These are phyloP conservation scores for Scaptomyza reducta DNA, from an alignment of 2,888 invertebrate genomes.

Conservation along the genomic window DNA sequence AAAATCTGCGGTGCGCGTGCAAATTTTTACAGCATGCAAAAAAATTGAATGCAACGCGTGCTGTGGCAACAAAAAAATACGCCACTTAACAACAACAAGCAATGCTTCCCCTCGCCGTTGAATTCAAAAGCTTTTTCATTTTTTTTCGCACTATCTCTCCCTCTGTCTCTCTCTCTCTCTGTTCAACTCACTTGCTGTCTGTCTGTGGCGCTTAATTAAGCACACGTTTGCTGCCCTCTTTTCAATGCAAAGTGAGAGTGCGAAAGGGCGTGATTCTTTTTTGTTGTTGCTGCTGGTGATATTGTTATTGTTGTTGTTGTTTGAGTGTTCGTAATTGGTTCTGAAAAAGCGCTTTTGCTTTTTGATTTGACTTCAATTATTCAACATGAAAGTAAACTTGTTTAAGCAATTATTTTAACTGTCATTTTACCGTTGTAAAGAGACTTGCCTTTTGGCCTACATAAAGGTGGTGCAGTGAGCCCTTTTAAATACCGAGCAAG, in stretches of 20 bases:
- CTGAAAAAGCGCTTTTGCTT: conserved; percentile 34
- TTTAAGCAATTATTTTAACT: conserved; percentile 40
- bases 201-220: conserved; percentile 69
- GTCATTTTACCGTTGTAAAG: conserved; percentile 31
- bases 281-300: not conserved
- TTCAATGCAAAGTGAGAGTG: conserved; percentile 24
- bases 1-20: conserved; percentile 45
- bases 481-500: conserved; percentile 29
- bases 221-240: conserved; percentile 58
- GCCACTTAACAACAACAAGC: conserved; percentile 25
- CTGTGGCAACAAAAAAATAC: conserved; percentile 13
- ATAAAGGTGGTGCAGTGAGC: conserved; percentile 28
- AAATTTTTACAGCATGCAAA: conserved; percentile 37
- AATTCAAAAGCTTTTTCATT: conserved; percentile 34
- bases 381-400: conserved; percentile 45
- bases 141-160: not conserved
- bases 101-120: conserved; percentile 6
- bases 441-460: conserved; percentile 42
- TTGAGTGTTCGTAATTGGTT: conserved; percentile 53
- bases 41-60: conserved; percentile 46
- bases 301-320: conserved; percentile 21
- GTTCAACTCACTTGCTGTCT: conserved; percentile 6
- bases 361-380: conserved; percentile 62
- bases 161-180: conserved; percentile 13
- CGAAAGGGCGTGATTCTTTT: conserved; percentile 14